phyloP scores from a whole-genome alignment of 2,113 vertebrate species.

The Macquaria ambigua region DNA sequence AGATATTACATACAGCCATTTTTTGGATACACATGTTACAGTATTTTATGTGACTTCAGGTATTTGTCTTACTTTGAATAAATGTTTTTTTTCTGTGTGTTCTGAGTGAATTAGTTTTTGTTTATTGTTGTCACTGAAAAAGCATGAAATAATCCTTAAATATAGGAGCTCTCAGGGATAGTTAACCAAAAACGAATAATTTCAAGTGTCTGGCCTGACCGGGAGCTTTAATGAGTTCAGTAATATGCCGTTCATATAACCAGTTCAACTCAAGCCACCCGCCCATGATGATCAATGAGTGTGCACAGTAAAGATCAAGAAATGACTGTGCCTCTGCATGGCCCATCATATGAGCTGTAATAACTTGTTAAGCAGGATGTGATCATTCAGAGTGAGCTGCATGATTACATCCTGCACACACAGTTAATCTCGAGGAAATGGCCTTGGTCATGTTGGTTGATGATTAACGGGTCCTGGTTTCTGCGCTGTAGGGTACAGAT shows the following conservation, averaged over 20 bases:
- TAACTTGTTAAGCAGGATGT: slow-evolving; percentile 76
- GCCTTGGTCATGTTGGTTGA: slow-evolving; percentile 54
- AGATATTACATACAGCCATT: slow-evolving; percentile 62
- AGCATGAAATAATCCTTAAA: neutral
- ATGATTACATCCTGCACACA: slow-evolving; percentile 66
- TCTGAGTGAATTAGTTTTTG: slow-evolving; percentile 55
- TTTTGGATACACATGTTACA: slow-evolving; percentile 70
- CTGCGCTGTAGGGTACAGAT: slow-evolving; percentile 15
- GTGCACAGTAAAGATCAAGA: slow-evolving; percentile 68
- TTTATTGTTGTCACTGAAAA: neutral
- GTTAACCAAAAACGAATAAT: neutral
- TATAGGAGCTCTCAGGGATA: neutral
- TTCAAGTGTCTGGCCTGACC: neutral
- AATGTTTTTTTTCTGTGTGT: slow-evolving; percentile 66
- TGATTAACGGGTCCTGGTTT: slow-evolving; percentile 58
- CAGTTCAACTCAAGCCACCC: slow-evolving; percentile 20
- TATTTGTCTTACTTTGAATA: slow-evolving; percentile 82
- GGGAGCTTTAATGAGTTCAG: neutral
- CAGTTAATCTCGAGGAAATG: slow-evolving; percentile 67
- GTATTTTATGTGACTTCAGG: slow-evolving; percentile 72
- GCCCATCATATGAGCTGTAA: slow-evolving; percentile 71
- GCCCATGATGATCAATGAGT: slow-evolving; percentile 21
- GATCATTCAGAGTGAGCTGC: slow-evolving; percentile 71
- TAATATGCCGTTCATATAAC: neutral
- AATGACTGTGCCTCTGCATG: slow-evolving; percentile 39